A percentile compares a stretch with the other conserved stretches of the same genome.
Evolutionary conservation across 2,888 invertebrate species (phyloP).

Genomic region (Rhagonycha lutea): DNA sequence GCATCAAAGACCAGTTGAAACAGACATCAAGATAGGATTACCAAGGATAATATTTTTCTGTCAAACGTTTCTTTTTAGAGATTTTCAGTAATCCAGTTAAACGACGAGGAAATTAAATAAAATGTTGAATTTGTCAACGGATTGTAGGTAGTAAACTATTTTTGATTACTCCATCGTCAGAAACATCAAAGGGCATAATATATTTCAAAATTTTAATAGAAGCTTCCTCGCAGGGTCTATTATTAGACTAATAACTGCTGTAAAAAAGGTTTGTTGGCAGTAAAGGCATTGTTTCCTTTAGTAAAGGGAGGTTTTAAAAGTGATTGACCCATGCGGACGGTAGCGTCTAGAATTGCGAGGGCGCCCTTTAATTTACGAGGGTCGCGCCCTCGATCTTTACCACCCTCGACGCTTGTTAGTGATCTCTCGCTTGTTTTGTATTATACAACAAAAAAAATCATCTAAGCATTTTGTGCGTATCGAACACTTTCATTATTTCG

Average conservation of each 20-base stretch:
- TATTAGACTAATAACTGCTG: slow-evolving; percentile 24
- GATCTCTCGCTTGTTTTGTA: slow-evolving; percentile 43
- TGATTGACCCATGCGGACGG: slow-evolving; percentile 40
- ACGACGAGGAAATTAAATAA: neutral
- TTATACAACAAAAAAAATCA: slow-evolving; percentile 43
- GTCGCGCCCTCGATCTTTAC: slow-evolving; percentile 52
- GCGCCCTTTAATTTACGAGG: slow-evolving; percentile 54
- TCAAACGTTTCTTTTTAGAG: neutral
- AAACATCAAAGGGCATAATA: neutral
- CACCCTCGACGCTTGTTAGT: slow-evolving; percentile 55
- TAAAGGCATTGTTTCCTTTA: slow-evolving; percentile 25
- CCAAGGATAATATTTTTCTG: neutral
- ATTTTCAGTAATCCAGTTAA: neutral
- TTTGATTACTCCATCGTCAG: neutral
- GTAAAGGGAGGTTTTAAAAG: slow-evolving; percentile 35
- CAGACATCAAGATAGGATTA: neutral
- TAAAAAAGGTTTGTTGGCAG: slow-evolving; percentile 26
- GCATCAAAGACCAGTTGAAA: slow-evolving; percentile 2
- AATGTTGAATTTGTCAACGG: neutral
- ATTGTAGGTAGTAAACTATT: neutral
- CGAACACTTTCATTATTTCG: slow-evolving; percentile 1
- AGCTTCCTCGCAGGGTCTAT: slow-evolving; percentile 4
- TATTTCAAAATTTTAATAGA: neutral
- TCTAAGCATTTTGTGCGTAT: slow-evolving; percentile 31
- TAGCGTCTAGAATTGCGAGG: slow-evolving; percentile 47